phyloP scores from a whole-genome alignment of 2,797 vertebrate genomes.

The Mus caroli region DNA sequence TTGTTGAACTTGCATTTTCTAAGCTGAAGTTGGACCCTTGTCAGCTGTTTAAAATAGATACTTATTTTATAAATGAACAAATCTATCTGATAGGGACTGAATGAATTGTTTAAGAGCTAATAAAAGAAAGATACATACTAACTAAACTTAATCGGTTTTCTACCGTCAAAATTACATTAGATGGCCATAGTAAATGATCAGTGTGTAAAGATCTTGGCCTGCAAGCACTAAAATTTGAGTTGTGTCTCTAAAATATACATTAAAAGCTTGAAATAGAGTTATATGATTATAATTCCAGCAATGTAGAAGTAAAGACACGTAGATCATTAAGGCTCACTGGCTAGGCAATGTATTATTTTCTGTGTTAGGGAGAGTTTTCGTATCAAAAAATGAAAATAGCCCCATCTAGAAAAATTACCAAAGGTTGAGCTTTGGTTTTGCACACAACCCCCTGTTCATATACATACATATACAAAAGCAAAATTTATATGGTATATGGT shows the following conservation, averaged over 20 bases:
- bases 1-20: neutral
- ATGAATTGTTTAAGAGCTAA: neutral
- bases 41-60: neutral
- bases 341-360: neutral
- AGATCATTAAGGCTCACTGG: neutral
- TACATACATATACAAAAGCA: no score
- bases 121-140: neutral
- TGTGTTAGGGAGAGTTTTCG: neutral
- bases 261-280: neutral
- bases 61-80: neutral
- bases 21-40: neutral
- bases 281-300: neutral
- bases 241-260: neutral
- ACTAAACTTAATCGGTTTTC: neutral
- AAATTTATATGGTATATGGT: no score
- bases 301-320: neutral
- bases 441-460: no score
- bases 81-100: neutral
- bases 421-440: neutral
- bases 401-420: neutral
- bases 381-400: neutral
- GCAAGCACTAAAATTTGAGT: neutral
- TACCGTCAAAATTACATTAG: constrained; percentile 13
- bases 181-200: neutral
- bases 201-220: neutral